phyloP scores from a whole-genome alignment of 2,888 invertebrate genomes.

The Keiferia lycopersicella region DNA sequence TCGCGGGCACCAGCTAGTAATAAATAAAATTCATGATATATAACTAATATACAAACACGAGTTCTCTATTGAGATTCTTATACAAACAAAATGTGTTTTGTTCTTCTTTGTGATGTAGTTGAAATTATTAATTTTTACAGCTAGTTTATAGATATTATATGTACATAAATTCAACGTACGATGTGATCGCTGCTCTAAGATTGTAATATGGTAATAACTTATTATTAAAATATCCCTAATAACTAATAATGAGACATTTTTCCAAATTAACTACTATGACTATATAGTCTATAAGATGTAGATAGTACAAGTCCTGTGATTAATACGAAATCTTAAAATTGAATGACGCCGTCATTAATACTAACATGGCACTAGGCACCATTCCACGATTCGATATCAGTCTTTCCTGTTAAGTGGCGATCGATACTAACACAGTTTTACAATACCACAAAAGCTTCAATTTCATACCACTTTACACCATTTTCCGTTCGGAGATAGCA shows the following conservation, averaged over 20 bases:
- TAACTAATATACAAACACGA: slow-evolving; percentile 54
- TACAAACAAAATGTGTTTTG: slow-evolving; percentile 51
- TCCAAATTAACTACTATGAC: slow-evolving; percentile 43
- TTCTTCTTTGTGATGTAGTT: slow-evolving; percentile 46
- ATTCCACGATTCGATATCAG: slow-evolving; percentile 70
- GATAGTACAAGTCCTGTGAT: slow-evolving; percentile 52
- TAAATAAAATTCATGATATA: slow-evolving; percentile 50
- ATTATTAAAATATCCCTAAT: slow-evolving; percentile 26
- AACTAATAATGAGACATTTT: slow-evolving; percentile 40
- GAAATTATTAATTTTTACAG: slow-evolving; percentile 39
- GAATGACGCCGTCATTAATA: slow-evolving; percentile 59
- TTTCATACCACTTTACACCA: slow-evolving; percentile 54
- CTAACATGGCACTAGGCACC: slow-evolving; percentile 79
- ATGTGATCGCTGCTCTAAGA: slow-evolving; percentile 50
- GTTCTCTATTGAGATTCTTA: slow-evolving; percentile 67
- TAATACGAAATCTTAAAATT: slow-evolving; percentile 57
- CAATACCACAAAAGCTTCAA: neutral
- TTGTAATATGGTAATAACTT: slow-evolving; percentile 34
- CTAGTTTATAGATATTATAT: slow-evolving; percentile 38
- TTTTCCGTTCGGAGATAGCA: slow-evolving; percentile 78
- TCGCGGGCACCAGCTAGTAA: too few species aligned
- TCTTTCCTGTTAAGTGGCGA: slow-evolving; percentile 64
- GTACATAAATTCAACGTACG: slow-evolving; percentile 50
- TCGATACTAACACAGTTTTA: slow-evolving; percentile 37
- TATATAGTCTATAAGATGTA: slow-evolving; percentile 48